phyloP scores from a whole-genome alignment of 2,113 vertebrate species.

The Protobothrops mucrosquamatus region DNA sequence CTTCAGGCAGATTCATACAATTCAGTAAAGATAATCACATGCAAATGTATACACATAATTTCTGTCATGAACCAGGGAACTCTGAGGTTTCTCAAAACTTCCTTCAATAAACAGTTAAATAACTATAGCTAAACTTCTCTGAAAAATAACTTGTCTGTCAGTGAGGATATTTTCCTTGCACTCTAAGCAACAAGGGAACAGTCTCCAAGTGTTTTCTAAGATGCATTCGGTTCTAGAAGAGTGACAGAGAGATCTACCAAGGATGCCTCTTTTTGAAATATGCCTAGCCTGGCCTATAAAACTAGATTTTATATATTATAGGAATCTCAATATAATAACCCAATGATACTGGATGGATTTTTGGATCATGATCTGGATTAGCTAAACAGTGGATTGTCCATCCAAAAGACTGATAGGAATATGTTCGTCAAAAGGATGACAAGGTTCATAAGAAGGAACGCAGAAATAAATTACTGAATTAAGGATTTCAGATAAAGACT shows the following conservation, averaged over 20 bases:
- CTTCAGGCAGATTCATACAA: not conserved
- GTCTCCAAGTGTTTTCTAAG: not conserved
- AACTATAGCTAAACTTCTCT: not conserved
- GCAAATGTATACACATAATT: not conserved
- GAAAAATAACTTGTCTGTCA: not conserved
- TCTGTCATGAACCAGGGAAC: not conserved
- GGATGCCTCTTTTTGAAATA: not conserved
- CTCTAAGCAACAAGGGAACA: not conserved
- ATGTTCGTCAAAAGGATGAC: not conserved
- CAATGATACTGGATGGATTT: not conserved
- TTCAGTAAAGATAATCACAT: not conserved
- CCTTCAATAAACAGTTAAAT: not conserved
- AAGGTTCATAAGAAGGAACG: not conserved
- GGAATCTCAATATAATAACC: not conserved
- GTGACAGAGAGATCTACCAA: not conserved
- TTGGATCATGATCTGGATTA: not conserved
- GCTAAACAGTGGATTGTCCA: not conserved
- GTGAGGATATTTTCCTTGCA: not conserved
- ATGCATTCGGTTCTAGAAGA: not conserved
- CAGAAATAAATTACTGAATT: not conserved
- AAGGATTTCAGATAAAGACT: not conserved
- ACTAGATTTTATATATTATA: not conserved
- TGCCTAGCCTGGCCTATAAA: not conserved
- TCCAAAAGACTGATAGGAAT: not conserved
- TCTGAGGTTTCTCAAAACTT: not conserved